Conservation (phyloP, 2,113 vertebrate genomes). For the Lathamus discolor region DNA sequence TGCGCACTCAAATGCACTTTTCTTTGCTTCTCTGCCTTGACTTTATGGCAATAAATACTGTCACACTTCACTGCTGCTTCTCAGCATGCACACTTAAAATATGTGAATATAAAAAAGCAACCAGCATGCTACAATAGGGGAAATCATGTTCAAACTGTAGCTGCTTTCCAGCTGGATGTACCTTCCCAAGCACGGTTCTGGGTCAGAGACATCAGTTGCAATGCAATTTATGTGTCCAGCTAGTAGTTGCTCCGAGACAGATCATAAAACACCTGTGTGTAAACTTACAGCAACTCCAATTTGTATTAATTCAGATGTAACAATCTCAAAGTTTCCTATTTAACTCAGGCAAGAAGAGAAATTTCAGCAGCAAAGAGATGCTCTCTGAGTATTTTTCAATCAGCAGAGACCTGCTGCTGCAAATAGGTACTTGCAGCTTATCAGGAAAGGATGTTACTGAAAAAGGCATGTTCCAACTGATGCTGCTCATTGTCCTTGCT, state of each 20-base stretch:
- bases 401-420: not conserved
- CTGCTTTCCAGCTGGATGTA: not conserved
- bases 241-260: not conserved
- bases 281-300: not conserved
- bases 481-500: not conserved
- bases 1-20: not conserved
- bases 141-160: not conserved
- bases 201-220: not conserved
- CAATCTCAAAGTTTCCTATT: not conserved
- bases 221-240: accelerated
- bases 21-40: not conserved
- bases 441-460: not conserved
- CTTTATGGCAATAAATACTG: not conserved
- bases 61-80: not conserved
- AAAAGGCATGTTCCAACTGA: not conserved
- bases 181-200: not conserved
- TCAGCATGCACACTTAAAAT: not conserved
- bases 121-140: not conserved
- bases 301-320: not conserved
- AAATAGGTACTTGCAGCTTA: not conserved
- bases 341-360: not conserved
- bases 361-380: not conserved
- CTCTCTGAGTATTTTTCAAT: not conserved
- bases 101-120: not conserved
- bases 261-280: not conserved